Conservation (phyloP, 2,888 invertebrate genomes). For the Lamellibrachia columna region DNA sequence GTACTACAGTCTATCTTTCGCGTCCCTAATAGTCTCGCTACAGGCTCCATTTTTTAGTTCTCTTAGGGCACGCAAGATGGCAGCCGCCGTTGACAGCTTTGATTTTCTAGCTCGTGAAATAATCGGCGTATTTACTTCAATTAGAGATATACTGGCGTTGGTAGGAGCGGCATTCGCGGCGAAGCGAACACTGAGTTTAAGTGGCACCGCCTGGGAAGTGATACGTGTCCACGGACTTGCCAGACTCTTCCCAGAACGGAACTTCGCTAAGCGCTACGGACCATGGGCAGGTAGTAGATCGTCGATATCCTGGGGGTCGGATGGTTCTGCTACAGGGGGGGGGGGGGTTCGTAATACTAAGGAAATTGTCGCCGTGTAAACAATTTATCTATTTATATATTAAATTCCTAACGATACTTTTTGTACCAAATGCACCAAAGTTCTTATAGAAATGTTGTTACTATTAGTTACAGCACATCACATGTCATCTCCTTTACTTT, state of each 20-base stretch:
- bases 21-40: conserved; percentile 10
- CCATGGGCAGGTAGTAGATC: conserved; percentile 83
- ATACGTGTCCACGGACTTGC: conserved; percentile 50
- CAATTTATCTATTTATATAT: neutral
- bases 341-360: neutral
- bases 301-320: neutral
- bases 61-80: conserved; percentile 31
- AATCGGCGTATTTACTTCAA: conserved; percentile 43
- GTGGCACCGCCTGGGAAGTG: conserved; percentile 42
- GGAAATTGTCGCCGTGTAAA: neutral
- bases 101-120: conserved; percentile 51
- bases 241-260: conserved; percentile 45
- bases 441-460: too few relatives aligned
- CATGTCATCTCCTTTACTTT: too few relatives aligned
- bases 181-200: conserved; percentile 43
- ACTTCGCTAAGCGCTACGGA: conserved; percentile 74
- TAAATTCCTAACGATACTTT: neutral
- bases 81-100: conserved; percentile 57
- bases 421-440: neutral
- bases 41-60: neutral
- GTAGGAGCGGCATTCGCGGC: conserved; percentile 53
- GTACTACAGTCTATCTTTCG: neutral
- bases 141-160: conserved; percentile 53
- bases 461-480: too few relatives aligned
- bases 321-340: neutral